Conservation (phyloP, 2,113 vertebrate species). For the Mohoua ochrocephala region DNA sequence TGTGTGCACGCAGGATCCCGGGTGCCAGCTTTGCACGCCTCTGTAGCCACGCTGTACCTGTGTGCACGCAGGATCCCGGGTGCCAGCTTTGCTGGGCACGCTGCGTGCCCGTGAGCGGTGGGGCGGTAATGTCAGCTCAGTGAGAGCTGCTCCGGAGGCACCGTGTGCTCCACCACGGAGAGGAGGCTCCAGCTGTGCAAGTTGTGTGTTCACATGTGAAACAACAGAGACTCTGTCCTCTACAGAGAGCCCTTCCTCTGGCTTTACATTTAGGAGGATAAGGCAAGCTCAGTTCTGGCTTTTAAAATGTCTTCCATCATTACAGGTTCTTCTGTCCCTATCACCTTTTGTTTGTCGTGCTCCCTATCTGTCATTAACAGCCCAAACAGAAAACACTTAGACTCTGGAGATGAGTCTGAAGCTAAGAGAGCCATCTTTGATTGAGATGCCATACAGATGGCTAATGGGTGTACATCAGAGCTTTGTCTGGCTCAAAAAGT, state of each 20-base stretch:
- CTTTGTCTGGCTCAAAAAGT: neutral
- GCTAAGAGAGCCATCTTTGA: neutral
- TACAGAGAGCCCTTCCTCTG: neutral
- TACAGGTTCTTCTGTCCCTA: neutral
- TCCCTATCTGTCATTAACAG: neutral
- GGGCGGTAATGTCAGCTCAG: neutral
- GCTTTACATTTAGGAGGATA: neutral
- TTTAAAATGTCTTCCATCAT: neutral
- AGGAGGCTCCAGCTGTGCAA: neutral
- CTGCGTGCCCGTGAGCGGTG: rapidly evolving
- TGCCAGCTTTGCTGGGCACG: neutral
- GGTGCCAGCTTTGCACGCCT: no score
- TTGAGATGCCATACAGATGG: neutral
- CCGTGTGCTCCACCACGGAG: neutral
- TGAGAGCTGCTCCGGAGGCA: neutral
- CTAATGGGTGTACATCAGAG: neutral
- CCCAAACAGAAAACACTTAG: neutral
- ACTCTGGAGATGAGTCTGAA: neutral
- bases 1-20: no score
- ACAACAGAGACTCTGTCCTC: neutral
- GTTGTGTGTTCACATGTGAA: neutral
- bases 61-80: no score
- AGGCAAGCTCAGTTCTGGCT: neutral
- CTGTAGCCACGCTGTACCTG: no score
- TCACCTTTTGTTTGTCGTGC: neutral